Conservation (phyloP, 2,888 invertebrate genomes). For the Phaonia tiefii region DNA sequence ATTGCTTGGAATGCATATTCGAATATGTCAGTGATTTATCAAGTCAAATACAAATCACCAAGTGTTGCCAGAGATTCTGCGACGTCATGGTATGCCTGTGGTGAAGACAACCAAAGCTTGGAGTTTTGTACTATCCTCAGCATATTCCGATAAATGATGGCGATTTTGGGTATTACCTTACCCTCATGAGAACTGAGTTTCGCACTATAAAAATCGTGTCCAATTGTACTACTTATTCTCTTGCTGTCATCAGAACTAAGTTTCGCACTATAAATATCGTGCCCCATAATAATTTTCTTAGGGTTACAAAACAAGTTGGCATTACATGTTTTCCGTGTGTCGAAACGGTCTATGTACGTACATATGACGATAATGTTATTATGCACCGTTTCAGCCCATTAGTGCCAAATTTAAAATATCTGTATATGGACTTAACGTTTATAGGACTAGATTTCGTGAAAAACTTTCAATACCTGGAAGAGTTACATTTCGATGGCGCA, state of each 20-base stretch:
- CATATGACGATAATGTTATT: conserved; percentile 66
- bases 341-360: conserved; percentile 69
- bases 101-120: conserved; percentile 70
- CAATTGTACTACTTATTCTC: conserved; percentile 73
- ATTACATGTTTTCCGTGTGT: conserved; percentile 69
- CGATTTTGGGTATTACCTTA: conserved; percentile 73
- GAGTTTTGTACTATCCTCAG: conserved; percentile 71
- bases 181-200: conserved; percentile 69
- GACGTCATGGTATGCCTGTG: conserved; percentile 70
- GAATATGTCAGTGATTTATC: conserved; percentile 71
- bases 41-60: conserved; percentile 71
- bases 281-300: conserved; percentile 70
- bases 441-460: conserved; percentile 71
- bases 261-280: conserved; percentile 70
- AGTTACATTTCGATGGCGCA: conserved; percentile 74
- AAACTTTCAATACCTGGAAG: conserved; percentile 72
- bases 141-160: conserved; percentile 69
- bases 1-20: conserved; percentile 75
- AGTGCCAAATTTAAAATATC: conserved; percentile 72
- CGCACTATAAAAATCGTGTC: conserved; percentile 68
- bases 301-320: conserved; percentile 71
- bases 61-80: conserved; percentile 72
- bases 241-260: conserved; percentile 68
- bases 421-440: conserved; percentile 73
- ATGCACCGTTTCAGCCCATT: conserved; percentile 69